These are phyloP conservation scores for Amazona finschi DNA, from an alignment of 2,797 vertebrate species.

Conservation along the genomic window DNA sequence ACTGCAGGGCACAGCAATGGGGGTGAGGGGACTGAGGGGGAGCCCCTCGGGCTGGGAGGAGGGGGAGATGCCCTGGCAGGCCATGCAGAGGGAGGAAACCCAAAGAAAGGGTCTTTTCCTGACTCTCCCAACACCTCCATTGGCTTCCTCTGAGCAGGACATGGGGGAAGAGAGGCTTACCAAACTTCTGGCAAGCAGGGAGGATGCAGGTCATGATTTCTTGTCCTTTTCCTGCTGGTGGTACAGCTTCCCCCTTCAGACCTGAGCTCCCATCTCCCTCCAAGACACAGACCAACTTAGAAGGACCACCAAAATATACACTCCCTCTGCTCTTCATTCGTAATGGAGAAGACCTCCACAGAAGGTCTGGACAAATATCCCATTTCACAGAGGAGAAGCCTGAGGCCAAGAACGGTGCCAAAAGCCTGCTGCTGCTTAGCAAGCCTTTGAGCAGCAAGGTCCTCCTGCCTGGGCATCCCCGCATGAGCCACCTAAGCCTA, in stretches of 20 bases:
- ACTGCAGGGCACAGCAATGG: background rate
- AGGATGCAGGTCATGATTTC: background rate
- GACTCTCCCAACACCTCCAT: background rate
- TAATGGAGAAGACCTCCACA: background rate
- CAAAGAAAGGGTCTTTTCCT: background rate
- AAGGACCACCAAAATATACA: background rate
- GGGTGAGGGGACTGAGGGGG: background rate
- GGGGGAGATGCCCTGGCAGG: background rate
- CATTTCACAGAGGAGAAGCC: background rate
- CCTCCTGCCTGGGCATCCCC: background rate
- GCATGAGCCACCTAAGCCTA: accelerated
- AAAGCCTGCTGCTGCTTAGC: background rate
- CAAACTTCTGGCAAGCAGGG: background rate
- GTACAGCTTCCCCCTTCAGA: background rate
- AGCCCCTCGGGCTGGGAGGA: background rate
- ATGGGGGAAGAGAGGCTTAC: background rate
- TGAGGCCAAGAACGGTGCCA: background rate
- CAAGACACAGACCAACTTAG: background rate
- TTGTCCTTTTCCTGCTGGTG: background rate
- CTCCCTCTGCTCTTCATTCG: background rate
- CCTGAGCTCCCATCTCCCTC: background rate
- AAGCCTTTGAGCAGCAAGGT: background rate
- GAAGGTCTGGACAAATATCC: background rate
- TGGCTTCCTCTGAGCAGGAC: background rate
- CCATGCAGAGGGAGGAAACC: background rate